phyloP scores from a whole-genome alignment of 2,888 invertebrate species.

The Diplazon laetatorius region DNA sequence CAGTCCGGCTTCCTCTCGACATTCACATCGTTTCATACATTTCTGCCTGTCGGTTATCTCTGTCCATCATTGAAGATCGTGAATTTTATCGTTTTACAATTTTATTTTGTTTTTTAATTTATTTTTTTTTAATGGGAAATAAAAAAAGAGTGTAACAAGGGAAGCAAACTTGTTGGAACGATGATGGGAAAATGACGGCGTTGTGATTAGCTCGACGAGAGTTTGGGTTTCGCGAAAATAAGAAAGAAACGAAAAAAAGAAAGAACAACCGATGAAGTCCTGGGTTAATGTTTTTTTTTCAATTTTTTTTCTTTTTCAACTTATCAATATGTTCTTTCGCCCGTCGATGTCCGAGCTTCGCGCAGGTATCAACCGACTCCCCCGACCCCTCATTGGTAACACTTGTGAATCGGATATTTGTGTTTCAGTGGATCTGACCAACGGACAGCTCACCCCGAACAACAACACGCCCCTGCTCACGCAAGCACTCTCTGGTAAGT shows the following conservation, averaged over 20 bases:
- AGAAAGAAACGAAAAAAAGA: too few relatives aligned
- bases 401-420: conserved; percentile 86
- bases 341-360: conserved; percentile 38
- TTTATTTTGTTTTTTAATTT: background rate
- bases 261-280: too few relatives aligned
- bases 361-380: conserved; percentile 55
- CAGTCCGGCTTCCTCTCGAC: too few relatives aligned
- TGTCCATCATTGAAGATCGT: conserved; percentile 30
- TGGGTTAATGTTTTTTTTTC: too few relatives aligned
- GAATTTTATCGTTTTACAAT: background rate
- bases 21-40: conserved; percentile 75
- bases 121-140: background rate
- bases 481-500: conserved; percentile 97
- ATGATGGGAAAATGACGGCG: conserved; percentile 3
- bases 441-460: conserved; percentile 97
- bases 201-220: conserved; percentile 40
- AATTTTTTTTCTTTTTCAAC: too few relatives aligned
- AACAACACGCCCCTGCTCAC: conserved; percentile 97
- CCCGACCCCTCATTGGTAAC: too few relatives aligned
- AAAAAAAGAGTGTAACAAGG: conserved; percentile 14
- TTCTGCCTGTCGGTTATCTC: conserved; percentile 69
- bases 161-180: conserved; percentile 27
- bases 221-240: conserved; percentile 62
- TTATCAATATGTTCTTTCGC: conserved; percentile 38
- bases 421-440: conserved; percentile 96